Evolutionary conservation across 2,888 invertebrate species (phyloP).

Genomic region (Hofmannophila pseudospretella): DNA sequence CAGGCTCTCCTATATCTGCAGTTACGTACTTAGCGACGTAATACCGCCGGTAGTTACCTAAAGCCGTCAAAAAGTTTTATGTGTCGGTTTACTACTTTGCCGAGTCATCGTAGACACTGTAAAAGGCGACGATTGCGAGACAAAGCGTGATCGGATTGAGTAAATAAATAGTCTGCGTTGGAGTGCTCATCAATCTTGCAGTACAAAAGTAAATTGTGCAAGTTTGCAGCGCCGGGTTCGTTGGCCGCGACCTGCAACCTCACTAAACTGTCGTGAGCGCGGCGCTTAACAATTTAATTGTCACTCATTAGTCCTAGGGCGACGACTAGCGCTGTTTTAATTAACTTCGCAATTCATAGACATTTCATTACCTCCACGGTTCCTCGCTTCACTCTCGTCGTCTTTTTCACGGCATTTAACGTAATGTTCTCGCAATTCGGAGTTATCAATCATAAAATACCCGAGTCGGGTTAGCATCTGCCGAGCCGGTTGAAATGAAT

Average conservation of each 20-base stretch:
- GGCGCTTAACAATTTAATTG: conserved; percentile 72
- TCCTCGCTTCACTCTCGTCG: conserved; percentile 18
- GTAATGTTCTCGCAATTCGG: conserved; percentile 28
- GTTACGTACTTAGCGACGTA: conserved; percentile 21
- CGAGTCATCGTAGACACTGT: conserved; percentile 52
- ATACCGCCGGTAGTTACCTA: conserved; percentile 25
- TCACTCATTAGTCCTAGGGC: conserved; percentile 66
- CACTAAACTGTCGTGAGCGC: conserved; percentile 63
- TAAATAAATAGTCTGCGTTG: conserved; percentile 68
- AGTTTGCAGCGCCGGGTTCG: conserved; percentile 58
- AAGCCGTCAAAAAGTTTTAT: conserved; percentile 51
- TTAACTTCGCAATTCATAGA: conserved; percentile 59
- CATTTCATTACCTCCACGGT: conserved; percentile 46
- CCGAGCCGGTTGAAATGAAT: conserved; percentile 50
- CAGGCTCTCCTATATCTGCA: conserved; percentile 25
- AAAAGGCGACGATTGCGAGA: conserved; percentile 65
- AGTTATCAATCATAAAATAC: conserved; percentile 52
- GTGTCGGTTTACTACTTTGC: conserved; percentile 48
- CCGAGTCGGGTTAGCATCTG: conserved; percentile 46
- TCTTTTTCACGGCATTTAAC: conserved; percentile 26
- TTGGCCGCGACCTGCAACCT: conserved; percentile 64
- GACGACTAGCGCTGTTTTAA: conserved; percentile 55
- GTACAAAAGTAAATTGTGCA: conserved; percentile 64
- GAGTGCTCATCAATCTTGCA: conserved; percentile 68
- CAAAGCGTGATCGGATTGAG: conserved; percentile 71